Percentiles rank a stretch among this genome's conserved stretches.
These are phyloP conservation scores for Drosophila phalerata DNA, from an alignment of 2,888 invertebrate genomes.

Conservation along the genomic window DNA sequence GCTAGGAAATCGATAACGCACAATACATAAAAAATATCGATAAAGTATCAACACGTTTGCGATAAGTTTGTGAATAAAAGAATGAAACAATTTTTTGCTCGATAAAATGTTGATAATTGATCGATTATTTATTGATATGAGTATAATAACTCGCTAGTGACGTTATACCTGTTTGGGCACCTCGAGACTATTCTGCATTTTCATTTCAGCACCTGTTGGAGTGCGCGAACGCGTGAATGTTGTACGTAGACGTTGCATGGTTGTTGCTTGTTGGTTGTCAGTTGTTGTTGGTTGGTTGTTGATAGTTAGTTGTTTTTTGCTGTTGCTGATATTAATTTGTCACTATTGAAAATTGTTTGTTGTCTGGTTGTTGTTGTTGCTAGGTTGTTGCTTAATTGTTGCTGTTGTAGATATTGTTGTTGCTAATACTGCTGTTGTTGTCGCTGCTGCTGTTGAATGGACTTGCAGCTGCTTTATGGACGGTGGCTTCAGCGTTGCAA, in stretches of 20 bases:
- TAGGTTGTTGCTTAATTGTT: constrained; percentile 17
- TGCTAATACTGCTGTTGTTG: background rate
- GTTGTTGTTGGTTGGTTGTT: constrained; percentile 2
- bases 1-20: background rate
- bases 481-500: constrained; percentile 40
- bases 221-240: constrained; percentile 95
- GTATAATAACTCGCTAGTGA: background rate
- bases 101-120: constrained; percentile 10
- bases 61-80: background rate
- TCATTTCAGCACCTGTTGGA: constrained; percentile 96
- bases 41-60: background rate
- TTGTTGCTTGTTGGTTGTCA: constrained; percentile 19
- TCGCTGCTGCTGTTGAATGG: constrained; percentile 17
- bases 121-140: background rate
- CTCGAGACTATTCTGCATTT: constrained; percentile 95
- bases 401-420: constrained; percentile 4
- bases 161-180: constrained; percentile 92
- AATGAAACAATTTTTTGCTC: background rate
- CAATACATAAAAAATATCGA: background rate
- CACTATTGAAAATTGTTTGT: constrained; percentile 13
- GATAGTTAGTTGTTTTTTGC: constrained; percentile 35
- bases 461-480: constrained; percentile 34
- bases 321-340: constrained; percentile 20
- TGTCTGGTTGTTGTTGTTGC: constrained; percentile 1
- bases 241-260: constrained; percentile 89